A percentile compares a stretch with the other conserved stretches of the same genome.
phyloP scores from a whole-genome alignment of 2,113 vertebrate species.

The Prionailurus viverrinus region DNA sequence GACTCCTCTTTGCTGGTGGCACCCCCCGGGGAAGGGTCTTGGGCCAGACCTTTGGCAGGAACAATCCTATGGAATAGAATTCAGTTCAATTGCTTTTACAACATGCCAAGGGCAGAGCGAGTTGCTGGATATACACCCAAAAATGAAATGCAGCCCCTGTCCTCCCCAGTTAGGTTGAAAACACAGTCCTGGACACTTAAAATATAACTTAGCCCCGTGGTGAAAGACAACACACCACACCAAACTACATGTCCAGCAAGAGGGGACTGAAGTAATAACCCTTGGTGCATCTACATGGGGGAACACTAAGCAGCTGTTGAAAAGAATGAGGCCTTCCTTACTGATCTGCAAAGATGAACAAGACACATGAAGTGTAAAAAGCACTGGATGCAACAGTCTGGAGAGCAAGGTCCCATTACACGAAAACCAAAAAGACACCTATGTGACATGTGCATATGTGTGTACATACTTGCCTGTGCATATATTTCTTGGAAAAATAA shows the following conservation, averaged over 20 bases:
- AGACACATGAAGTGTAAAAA: neutral
- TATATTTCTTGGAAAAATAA: constrained; percentile 2
- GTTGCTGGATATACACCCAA: neutral
- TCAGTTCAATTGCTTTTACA: neutral
- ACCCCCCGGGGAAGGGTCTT: neutral
- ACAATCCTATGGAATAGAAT: neutral
- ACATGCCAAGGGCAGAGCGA: neutral
- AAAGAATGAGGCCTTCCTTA: neutral
- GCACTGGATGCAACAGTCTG: neutral
- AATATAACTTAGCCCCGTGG: neutral
- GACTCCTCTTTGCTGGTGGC: neutral
- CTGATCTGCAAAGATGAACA: neutral
- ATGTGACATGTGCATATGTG: neutral
- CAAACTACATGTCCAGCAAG: neutral
- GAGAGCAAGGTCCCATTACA: neutral
- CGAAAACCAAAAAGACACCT: neutral
- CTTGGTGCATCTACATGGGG: neutral
- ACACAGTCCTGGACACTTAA: neutral
- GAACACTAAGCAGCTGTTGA: neutral
- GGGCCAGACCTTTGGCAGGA: neutral
- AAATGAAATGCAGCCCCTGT: neutral
- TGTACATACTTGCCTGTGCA: neutral
- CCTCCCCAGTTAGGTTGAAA: neutral
- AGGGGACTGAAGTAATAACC: neutral
- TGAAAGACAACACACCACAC: neutral